Evolutionary conservation across 2,797 vertebrate species (phyloP), one percentile per base, ranked within the genome.

Genomic region (Myripristis murdjan): DNA sequence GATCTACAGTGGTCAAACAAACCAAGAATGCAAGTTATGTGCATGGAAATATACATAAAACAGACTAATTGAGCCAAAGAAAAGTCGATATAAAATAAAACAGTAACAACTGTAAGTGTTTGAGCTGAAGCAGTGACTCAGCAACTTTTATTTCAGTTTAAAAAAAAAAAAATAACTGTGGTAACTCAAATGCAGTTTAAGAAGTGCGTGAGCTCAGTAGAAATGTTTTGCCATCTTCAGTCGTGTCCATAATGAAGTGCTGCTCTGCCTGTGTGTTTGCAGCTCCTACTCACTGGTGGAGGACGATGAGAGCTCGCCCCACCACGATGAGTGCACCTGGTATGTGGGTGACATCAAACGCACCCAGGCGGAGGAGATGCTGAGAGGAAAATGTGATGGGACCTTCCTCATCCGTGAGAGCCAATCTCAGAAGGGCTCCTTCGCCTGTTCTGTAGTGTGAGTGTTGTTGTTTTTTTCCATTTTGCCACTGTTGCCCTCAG

Each of bases 341-440:
- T 97, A 97, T 0, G 93, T 98, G 86, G 96, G 97, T 6, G 97
- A 98, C 88, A 96, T 98, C 92, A 97, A 96, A 86, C 96, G 97
- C 1, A 85, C 93, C 35, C 95, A 96, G 82, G 97, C 97, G 0
- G 97, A 97, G 69, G 97, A 97, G 76, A 95, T 98, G 96, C 95
- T 98, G 82, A 92, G 92, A 0, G 96, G 95, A 75, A 96, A 95
- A 84, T 89, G 95, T 1, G 95, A 97, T 0, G 97, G 97, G 37
- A 98, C 97, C 79, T 98, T 98, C 90, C 96, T 98, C 77, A 97
- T 98, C 89, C 95, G 97, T 0, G 97, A 98, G 86, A 98, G 97
- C 92, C 93, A 94, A 59, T 95, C 97, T 62, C 97, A 97, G 94
- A 96, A 97, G 53, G 97, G 97, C 41, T 97, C 96, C 71, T 97